Evolutionary conservation across 2,797 vertebrate genomes (phyloP).

Genomic region (Gadopsis marmoratus): DNA sequence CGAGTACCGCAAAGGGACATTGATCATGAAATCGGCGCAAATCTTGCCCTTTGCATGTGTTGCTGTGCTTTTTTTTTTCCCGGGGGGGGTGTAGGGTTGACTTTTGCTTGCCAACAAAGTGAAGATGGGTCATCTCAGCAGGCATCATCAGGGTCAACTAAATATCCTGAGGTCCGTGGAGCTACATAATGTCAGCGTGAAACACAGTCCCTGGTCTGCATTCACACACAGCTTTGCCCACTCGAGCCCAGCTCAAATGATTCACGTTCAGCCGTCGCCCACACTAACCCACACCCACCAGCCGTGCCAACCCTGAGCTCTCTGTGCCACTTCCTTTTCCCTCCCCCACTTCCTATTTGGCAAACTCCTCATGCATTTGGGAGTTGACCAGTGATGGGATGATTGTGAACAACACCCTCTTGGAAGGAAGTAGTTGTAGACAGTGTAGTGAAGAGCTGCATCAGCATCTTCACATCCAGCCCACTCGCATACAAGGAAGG

Average conservation of each 20-base stretch:
- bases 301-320: neutral
- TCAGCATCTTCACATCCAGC: neutral
- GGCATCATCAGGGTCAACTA: neutral
- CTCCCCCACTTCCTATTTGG: neutral
- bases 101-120: neutral
- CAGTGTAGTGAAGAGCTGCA: neutral
- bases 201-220: neutral
- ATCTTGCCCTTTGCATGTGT: neutral
- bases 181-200: neutral
- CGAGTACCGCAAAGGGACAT: constrained; percentile 58
- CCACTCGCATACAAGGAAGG: neutral
- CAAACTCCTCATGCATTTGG: neutral
- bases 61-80: neutral
- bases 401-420: neutral
- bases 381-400: neutral
- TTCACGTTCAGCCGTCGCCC: constrained; percentile 15
- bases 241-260: neutral
- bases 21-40: neutral
- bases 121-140: neutral
- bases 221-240: neutral
- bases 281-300: constrained; percentile 2
- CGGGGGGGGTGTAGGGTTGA: neutral
- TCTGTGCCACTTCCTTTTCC: neutral
- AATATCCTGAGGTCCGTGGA: neutral
- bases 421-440: neutral